Evolutionary conservation across 2,113 vertebrate species (phyloP).

Genomic region (Isurus oxyrinchus): DNA sequence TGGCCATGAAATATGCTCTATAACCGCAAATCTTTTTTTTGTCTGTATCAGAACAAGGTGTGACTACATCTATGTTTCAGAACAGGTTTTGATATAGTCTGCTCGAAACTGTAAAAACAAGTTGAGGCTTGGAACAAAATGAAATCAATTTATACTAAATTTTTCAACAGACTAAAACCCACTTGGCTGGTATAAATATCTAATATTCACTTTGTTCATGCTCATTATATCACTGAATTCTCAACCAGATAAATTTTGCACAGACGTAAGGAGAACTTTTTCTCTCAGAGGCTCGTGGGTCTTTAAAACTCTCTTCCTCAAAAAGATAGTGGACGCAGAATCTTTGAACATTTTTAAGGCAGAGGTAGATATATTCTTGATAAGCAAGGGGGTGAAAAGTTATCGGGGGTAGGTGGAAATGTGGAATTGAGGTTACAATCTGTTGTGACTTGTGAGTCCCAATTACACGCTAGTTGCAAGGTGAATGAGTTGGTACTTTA

Average conservation of each 20-base stretch:
- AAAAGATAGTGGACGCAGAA: no score
- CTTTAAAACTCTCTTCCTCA: no score
- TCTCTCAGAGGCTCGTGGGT: no score
- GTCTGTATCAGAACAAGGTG: background rate
- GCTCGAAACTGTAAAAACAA: background rate
- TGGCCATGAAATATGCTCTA: background rate
- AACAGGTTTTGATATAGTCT: background rate
- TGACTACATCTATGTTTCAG: background rate
- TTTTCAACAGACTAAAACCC: background rate
- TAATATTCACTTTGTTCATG: background rate
- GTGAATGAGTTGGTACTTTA: no score
- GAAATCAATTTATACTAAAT: background rate
- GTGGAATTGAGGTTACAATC: no score
- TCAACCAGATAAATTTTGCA: background rate
- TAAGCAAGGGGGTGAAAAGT: no score
- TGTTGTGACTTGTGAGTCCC: no score
- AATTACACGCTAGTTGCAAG: no score
- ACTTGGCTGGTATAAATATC: background rate
- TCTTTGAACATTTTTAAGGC: no score
- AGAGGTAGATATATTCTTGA: no score
- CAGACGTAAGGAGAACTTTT: no score
- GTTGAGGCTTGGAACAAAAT: background rate
- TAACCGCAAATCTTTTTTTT: background rate
- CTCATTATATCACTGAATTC: background rate
- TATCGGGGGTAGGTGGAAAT: no score